A percentile compares a stretch with the other conserved stretches of the same genome.
Conservation (phyloP, 1,140 invertebrate genomes). For the Proctacanthus coquilletti region DNA sequence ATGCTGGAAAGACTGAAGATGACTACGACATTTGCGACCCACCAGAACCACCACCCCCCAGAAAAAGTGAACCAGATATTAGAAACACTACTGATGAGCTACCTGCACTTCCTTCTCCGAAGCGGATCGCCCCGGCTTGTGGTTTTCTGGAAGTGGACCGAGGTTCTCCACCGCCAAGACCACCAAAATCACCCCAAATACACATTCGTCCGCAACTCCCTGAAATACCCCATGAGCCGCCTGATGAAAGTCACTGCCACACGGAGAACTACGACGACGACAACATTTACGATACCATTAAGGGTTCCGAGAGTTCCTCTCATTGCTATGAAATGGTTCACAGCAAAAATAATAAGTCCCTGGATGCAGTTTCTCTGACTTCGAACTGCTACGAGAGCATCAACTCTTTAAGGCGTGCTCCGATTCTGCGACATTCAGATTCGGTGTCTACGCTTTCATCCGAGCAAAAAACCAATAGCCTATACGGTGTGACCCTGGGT, state of each 20-base stretch:
- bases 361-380: slow-evolving; percentile 24
- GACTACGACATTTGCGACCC: slow-evolving; percentile 22
- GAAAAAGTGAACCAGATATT: not conserved
- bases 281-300: slow-evolving; percentile 44
- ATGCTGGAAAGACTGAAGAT: slow-evolving; percentile 13
- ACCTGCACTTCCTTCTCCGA: slow-evolving; percentile 22
- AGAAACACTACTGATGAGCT: slow-evolving; percentile 22
- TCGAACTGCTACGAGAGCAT: slow-evolving; percentile 44
- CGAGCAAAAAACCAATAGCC: slow-evolving; percentile 48
- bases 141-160: no score
- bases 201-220: not conserved
- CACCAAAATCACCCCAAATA: slow-evolving; percentile 1
- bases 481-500: slow-evolving; percentile 35
- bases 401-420: slow-evolving; percentile 31
- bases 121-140: slow-evolving; percentile 14
- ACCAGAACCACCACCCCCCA: slow-evolving; percentile 9
- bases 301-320: slow-evolving; percentile 24
- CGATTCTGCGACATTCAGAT: slow-evolving; percentile 32
- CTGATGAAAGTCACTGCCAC: not conserved
- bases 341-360: slow-evolving; percentile 8
- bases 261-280: slow-evolving; percentile 23
- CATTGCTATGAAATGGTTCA: slow-evolving; percentile 23
- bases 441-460: slow-evolving; percentile 39
- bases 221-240: not conserved
- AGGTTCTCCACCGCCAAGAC: slow-evolving; percentile 4